phyloP scores from a whole-genome alignment of 2,888 invertebrate species.

The Mythimna lalbum region DNA sequence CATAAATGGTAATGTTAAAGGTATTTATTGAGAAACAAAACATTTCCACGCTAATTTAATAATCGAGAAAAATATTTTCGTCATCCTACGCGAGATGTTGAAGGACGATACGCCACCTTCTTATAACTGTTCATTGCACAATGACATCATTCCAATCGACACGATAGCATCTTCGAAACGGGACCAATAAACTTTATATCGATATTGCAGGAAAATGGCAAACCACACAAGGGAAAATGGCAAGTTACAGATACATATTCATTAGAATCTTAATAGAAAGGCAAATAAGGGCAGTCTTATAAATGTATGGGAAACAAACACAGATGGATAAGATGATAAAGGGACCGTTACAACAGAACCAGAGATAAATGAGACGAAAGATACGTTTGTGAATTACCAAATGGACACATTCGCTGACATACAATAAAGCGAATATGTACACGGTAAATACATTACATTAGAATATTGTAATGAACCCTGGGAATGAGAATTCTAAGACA shows the following conservation, averaged over 20 bases:
- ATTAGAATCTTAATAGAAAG: slow-evolving; percentile 52
- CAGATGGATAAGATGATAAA: slow-evolving; percentile 65
- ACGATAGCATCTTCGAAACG: slow-evolving; percentile 17
- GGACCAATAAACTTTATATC: slow-evolving; percentile 30
- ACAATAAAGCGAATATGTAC: slow-evolving; percentile 59
- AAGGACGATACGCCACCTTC: neutral
- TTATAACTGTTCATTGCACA: slow-evolving; percentile 24
- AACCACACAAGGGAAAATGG: slow-evolving; percentile 37
- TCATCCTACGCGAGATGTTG: slow-evolving; percentile 11
- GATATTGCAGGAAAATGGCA: slow-evolving; percentile 39
- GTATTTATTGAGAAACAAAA: slow-evolving; percentile 25
- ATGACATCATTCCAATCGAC: slow-evolving; percentile 13
- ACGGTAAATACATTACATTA: slow-evolving; percentile 62
- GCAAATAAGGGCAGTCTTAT: slow-evolving; percentile 53
- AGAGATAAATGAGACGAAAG: slow-evolving; percentile 71
- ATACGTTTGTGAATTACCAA: slow-evolving; percentile 68
- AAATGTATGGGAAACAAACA: slow-evolving; percentile 60
- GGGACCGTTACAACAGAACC: slow-evolving; percentile 66
- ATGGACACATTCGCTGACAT: slow-evolving; percentile 62
- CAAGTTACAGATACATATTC: slow-evolving; percentile 55
- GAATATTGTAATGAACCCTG: slow-evolving; percentile 67
- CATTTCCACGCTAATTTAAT: slow-evolving; percentile 29
- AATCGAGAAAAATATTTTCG: slow-evolving; percentile 17
- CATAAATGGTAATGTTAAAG: slow-evolving; percentile 15
- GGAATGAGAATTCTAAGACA: slow-evolving; percentile 65